phyloP scores from a whole-genome alignment of 2,888 invertebrate species.

The Agrochola lychnidis region DNA sequence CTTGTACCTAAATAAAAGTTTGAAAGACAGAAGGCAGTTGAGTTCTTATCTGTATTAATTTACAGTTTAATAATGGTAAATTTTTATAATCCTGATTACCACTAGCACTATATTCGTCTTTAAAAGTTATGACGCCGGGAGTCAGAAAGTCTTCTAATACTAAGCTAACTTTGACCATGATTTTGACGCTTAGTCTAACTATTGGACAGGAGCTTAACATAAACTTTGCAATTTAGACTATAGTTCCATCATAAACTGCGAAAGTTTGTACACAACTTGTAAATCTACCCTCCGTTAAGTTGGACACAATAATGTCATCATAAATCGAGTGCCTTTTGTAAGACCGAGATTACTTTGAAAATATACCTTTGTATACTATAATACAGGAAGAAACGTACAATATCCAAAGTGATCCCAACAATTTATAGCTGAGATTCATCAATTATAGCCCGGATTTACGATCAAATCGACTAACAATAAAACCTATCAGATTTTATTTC shows the following conservation, averaged over 20 bases:
- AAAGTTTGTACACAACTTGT: constrained; percentile 31
- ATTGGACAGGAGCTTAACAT: constrained; percentile 21
- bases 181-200: constrained; percentile 6
- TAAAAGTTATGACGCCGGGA: background rate
- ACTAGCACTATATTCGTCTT: background rate
- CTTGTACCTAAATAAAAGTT: background rate
- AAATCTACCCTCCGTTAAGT: constrained; percentile 32
- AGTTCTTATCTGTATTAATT: background rate
- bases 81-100: background rate
- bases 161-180: constrained; percentile 7
- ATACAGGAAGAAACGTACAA: constrained; percentile 5
- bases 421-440: constrained; percentile 27
- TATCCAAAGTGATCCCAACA: constrained; percentile 20
- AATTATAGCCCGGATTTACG: constrained; percentile 24
- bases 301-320: constrained; percentile 31
- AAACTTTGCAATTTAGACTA: constrained; percentile 22
- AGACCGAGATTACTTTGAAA: constrained; percentile 8
- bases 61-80: background rate
- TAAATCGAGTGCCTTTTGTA: constrained; percentile 30
- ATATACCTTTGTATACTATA: background rate
- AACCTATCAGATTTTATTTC: constrained; percentile 27
- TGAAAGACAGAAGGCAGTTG: fast-evolving
- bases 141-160: background rate
- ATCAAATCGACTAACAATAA: constrained; percentile 19
- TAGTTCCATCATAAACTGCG: constrained; percentile 21